Percentiles rank a stretch among this genome's conserved stretches.
phyloP scores from a whole-genome alignment of 2,113 vertebrate species.

The Muntiacus muntjak region DNA sequence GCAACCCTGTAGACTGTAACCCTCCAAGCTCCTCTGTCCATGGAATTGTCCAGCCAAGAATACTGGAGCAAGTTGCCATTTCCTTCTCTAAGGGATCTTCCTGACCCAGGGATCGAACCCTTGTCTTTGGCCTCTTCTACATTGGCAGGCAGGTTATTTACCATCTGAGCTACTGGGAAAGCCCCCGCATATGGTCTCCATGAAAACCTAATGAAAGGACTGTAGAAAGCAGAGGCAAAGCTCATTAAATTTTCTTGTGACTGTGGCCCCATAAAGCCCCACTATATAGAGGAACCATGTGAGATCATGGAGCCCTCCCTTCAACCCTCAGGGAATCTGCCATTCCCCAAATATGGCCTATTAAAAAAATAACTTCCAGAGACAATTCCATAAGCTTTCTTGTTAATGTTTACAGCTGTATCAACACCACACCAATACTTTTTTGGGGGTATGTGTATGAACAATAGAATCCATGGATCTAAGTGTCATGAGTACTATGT shows the following conservation, averaged over 20 bases:
- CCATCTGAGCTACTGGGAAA: background rate
- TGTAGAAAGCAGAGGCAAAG: conserved; percentile 41
- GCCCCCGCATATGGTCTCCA: background rate
- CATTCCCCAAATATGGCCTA: conserved; percentile 38
- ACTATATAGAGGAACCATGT: background rate
- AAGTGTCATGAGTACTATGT: background rate
- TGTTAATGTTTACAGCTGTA: conserved; percentile 60
- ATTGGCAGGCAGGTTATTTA: background rate
- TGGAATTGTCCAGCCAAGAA: background rate
- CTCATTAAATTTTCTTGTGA: conserved; percentile 53
- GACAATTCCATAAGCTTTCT: conserved; percentile 58
- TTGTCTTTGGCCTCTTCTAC: background rate
- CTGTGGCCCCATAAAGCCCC: conserved; percentile 30
- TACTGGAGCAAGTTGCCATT: background rate
- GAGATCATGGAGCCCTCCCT: background rate
- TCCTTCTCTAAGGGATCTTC: background rate
- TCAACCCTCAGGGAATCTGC: conserved; percentile 39
- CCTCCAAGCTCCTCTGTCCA: background rate
- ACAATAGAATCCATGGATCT: background rate
- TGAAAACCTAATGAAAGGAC: conserved; percentile 46
- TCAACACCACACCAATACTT: conserved; percentile 12
- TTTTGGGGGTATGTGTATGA: background rate
- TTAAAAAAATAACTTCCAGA: conserved; percentile 62
- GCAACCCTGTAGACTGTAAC: background rate
- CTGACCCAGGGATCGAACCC: background rate